Base-by-base conservation (phyloP, 2,797 vertebrate species). In the Aeoliscus strigatus region DNA sequence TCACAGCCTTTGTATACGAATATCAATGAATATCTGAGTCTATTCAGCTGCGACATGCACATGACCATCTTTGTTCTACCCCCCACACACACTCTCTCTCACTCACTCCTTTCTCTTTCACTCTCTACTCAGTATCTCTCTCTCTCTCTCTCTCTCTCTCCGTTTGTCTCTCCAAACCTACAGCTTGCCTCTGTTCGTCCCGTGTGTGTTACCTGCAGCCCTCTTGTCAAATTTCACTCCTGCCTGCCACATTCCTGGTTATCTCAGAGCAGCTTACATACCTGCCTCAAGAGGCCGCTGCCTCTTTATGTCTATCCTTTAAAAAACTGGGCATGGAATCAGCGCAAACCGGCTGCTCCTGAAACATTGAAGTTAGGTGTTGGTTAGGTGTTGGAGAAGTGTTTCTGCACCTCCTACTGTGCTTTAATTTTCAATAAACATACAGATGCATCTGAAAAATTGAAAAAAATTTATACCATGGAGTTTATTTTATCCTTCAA, bases 191-290 rank as follows among this genome's bases (percentile, higher is more conserved):
- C 7, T 23, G 47, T 56, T 35, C 70, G 70, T 55, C 54, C 43
- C 59, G 51, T 40, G 52, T 63, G 55, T 77, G 77, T 69, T 81
- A 85, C 79, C 86, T 89, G 74, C 83, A 86, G 76, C 73, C 70
- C 70, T 70, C 66, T 59, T 82, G 88, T 86, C 84, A 87, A 81
- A 87, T 90, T 88, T 87, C 83, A 82, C 84, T 67, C 78, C 53
- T 77, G 58, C 62, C 48, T 54, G 85, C 79, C 66, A 87, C 85
- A 89, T 89, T 89, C 86, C 80, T 70, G 13, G 60, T 83, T 62
- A 70, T 83, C 77, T 79, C 77, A 67, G 62, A 59, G 68, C 74
- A 60, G 65, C 68, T 67, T 72, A 48, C 75, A 80, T 81, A 75
- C 80, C 67, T 77, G 54, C 48, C 53, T 61, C 6, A 46, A 66